These are phyloP conservation scores for Leptinotarsa tumamoca DNA, from an alignment of 2,888 invertebrate species.

Conservation along the genomic window DNA sequence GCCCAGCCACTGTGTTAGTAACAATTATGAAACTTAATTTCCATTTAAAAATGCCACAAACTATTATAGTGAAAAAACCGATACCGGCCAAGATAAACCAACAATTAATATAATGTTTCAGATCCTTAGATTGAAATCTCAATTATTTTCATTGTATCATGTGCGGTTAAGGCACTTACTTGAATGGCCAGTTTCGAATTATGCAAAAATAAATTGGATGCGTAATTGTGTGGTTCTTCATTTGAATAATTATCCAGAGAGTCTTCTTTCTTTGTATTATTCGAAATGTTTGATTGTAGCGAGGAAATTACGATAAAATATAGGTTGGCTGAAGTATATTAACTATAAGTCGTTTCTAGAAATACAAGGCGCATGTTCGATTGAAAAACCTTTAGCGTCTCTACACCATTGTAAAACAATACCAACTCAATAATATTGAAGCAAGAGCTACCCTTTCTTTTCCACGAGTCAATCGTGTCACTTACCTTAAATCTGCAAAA, in stretches of 20 bases:
- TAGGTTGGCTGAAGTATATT: too few relatives aligned
- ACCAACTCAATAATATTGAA: too few relatives aligned
- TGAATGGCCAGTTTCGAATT: constrained; percentile 51
- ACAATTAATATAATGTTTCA: constrained; percentile 47
- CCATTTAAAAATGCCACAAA: constrained; percentile 41
- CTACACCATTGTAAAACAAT: too few relatives aligned
- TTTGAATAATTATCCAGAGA: constrained; percentile 49
- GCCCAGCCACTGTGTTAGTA: constrained; percentile 36
- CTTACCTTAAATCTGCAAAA: too few relatives aligned
- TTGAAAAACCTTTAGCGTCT: too few relatives aligned
- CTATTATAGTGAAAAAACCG: constrained; percentile 41
- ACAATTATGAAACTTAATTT: constrained; percentile 46
- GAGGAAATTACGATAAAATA: too few relatives aligned
- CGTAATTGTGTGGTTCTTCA: constrained; percentile 53
- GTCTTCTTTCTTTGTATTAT: neutral
- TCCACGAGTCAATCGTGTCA: too few relatives aligned
- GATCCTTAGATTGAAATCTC: constrained; percentile 43
- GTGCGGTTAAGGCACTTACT: constrained; percentile 48
- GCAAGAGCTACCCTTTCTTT: too few relatives aligned
- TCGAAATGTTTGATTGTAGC: neutral
- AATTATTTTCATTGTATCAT: constrained; percentile 47
- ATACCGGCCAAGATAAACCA: constrained; percentile 41
- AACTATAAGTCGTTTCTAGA: too few relatives aligned
- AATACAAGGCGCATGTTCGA: too few relatives aligned
- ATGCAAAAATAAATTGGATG: constrained; percentile 53